These are phyloP conservation scores for Prosapia bicincta DNA, from an alignment of 2,888 invertebrate species.

Conservation along the genomic window DNA sequence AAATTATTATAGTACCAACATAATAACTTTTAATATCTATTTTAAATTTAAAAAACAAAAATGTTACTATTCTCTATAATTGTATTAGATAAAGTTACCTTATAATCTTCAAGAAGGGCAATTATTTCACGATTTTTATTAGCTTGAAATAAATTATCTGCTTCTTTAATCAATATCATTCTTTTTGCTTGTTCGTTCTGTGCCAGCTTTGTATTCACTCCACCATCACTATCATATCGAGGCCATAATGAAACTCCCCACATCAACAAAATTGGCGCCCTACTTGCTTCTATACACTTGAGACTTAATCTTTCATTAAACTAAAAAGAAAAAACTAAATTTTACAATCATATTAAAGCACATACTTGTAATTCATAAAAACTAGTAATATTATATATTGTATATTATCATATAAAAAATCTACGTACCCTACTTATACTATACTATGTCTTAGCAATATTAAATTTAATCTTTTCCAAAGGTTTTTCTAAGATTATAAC, in stretches of 20 bases:
- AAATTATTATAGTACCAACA: too few relatives aligned
- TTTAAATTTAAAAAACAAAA: too few relatives aligned
- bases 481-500: too few relatives aligned
- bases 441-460: not conserved
- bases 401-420: too few relatives aligned
- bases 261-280: not conserved
- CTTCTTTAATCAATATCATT: slow-evolving; percentile 44
- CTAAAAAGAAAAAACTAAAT: not conserved
- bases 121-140: slow-evolving; percentile 63
- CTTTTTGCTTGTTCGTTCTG: not conserved
- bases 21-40: too few relatives aligned
- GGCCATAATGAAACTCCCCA: not conserved
- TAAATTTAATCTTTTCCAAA: not conserved
- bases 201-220: not conserved
- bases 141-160: slow-evolving; percentile 63
- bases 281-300: not conserved
- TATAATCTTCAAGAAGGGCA: slow-evolving; percentile 54
- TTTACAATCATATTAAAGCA: not conserved
- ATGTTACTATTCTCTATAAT: too few relatives aligned
- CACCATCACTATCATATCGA: not conserved
- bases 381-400: not conserved
- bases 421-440: too few relatives aligned
- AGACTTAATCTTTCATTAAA: not conserved
- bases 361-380: not conserved
- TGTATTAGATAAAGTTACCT: slow-evolving; percentile 54